These are phyloP conservation scores for Nomada fucata DNA, from an alignment of 2,888 invertebrate species.

Conservation along the genomic window DNA sequence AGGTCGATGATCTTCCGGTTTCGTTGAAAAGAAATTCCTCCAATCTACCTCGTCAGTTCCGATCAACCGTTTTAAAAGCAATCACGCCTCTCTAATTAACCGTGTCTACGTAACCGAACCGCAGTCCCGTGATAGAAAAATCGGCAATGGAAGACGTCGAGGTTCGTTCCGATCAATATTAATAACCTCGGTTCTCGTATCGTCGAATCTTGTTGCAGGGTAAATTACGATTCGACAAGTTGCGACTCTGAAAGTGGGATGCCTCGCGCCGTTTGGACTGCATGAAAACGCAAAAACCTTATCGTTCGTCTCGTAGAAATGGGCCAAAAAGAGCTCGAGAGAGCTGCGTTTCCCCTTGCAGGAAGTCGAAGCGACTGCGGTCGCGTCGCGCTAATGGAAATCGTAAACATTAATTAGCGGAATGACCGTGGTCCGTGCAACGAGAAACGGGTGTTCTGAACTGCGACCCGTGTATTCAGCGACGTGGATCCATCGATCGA, in stretches of 20 bases:
- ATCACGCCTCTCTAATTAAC: too few relatives aligned
- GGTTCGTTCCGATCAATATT: too few relatives aligned
- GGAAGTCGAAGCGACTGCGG: constrained; percentile 74
- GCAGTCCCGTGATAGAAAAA: too few relatives aligned
- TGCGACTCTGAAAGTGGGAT: too few relatives aligned
- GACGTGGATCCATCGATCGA: constrained; percentile 42
- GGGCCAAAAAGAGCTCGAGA: not conserved
- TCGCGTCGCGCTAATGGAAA: constrained; percentile 78
- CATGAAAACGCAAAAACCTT: not conserved
- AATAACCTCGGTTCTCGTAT: too few relatives aligned
- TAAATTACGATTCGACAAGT: too few relatives aligned
- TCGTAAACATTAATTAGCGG: constrained; percentile 80
- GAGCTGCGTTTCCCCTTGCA: constrained; percentile 61
- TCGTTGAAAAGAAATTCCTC: constrained; percentile 28
- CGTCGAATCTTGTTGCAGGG: too few relatives aligned
- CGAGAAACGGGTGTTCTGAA: constrained; percentile 65
- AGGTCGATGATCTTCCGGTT: constrained; percentile 75
- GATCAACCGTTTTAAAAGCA: too few relatives aligned
- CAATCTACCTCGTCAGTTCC: too few relatives aligned
- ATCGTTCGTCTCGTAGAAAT: not conserved
- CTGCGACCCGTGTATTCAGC: constrained; percentile 12
- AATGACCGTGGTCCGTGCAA: constrained; percentile 68
- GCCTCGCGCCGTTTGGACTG: too few relatives aligned
- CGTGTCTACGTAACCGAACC: too few relatives aligned
- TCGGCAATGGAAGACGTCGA: too few relatives aligned